phyloP scores from a whole-genome alignment of 2,113 vertebrate genomes.

The Leptobrachium ailaonicum region DNA sequence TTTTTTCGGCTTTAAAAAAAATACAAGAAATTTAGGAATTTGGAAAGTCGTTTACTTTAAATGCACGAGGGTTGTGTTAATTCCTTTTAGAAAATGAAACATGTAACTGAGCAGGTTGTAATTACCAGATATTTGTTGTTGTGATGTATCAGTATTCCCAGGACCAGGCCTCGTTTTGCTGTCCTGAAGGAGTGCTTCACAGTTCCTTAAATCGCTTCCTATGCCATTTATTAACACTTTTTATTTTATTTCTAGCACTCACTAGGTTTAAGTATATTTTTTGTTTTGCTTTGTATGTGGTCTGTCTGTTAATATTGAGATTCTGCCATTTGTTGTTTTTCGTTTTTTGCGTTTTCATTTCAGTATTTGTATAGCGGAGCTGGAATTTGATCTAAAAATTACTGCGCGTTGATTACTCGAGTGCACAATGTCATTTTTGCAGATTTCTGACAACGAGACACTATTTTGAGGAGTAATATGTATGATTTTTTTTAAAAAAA shows the following conservation, averaged over 20 bases:
- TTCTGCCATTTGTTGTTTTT: background rate
- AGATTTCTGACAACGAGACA: no score
- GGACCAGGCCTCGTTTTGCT: background rate
- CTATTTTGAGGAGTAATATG: no score
- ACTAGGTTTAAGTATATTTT: background rate
- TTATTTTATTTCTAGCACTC: background rate
- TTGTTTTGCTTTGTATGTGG: background rate
- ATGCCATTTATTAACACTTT: background rate
- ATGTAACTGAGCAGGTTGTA: no score
- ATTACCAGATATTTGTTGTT: no score
- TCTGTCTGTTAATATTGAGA: background rate
- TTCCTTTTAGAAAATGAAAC: no score
- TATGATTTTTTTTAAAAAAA: no score
- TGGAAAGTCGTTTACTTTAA: no score
- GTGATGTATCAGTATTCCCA: no score
- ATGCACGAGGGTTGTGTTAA: no score
- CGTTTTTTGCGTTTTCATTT: constrained; percentile 3
- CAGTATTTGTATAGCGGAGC: constrained; percentile 41
- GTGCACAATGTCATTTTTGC: no score
- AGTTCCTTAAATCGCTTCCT: background rate
- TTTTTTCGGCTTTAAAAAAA: no score
- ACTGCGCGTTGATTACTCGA: background rate
- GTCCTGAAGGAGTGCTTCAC: constrained; percentile 23
- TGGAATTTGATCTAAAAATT: background rate
- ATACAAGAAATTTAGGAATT: no score